A percentile compares a stretch with the other conserved stretches of the same genome.
These are phyloP conservation scores for Gymnocheta viridis DNA, from an alignment of 2,888 invertebrate species.

Conservation along the genomic window DNA sequence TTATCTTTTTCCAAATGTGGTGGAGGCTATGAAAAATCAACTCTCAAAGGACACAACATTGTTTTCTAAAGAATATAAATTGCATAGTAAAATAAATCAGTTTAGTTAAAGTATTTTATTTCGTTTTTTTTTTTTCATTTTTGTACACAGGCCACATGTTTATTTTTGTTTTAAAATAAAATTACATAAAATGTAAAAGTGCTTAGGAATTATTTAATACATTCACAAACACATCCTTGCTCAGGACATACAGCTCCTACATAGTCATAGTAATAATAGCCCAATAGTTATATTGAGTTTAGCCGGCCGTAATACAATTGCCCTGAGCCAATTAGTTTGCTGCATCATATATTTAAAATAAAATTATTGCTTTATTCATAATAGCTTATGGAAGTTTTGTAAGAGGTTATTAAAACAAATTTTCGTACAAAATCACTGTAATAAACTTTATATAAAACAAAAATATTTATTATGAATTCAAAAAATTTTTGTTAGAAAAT, in stretches of 20 bases:
- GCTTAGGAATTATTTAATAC: constrained; percentile 4
- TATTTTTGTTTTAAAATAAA: background rate
- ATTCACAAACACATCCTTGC: background rate
- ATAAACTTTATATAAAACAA: too few relatives aligned
- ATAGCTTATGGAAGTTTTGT: too few relatives aligned
- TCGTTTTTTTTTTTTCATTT: background rate
- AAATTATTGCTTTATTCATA: too few relatives aligned
- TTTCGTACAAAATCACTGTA: too few relatives aligned
- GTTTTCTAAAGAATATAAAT: constrained; percentile 23
- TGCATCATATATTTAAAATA: too few relatives aligned
- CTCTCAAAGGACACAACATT: constrained; percentile 21
- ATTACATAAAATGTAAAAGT: background rate
- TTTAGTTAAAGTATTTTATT: constrained; percentile 29
- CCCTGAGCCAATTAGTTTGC: too few relatives aligned
- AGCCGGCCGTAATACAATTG: too few relatives aligned
- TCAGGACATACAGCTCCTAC: background rate
- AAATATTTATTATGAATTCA: too few relatives aligned
- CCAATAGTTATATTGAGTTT: background rate
- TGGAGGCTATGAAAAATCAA: background rate
- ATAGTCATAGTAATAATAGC: background rate
- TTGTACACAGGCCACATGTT: background rate
- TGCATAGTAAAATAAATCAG: constrained; percentile 31
- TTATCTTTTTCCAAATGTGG: background rate
- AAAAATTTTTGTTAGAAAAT: too few relatives aligned
- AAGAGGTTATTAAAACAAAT: too few relatives aligned